Evolutionary conservation across 2,113 vertebrate species (phyloP), one percentile per base, ranked within the genome.

Genomic region (Hiodon alosoides): DNA sequence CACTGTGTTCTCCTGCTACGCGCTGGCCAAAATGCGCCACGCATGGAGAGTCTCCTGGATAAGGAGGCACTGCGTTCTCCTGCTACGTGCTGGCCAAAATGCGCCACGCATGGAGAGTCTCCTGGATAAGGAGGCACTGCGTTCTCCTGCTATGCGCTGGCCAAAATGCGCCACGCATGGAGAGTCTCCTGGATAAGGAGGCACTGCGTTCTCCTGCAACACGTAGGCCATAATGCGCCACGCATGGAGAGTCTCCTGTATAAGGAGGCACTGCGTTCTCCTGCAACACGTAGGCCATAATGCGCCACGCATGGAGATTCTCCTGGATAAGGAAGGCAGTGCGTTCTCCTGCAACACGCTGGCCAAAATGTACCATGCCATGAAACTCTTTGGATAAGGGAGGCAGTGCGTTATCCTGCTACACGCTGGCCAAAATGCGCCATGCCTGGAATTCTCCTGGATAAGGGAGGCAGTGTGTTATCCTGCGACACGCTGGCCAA

Each of bases 381-480:
- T 86, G 80, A 85, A n/a, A n/a, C n/a, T n/a, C n/a, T n/a, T n/a
- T n/a, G n/a, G n/a, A n/a, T n/a, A 80, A 73, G 77, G 90, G 90
- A 87, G 82, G 17, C 80, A 89, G 85, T 88, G 83, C 86, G 87
- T 91, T 90, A 89, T 91, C 84, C 85, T 86, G 88, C 75, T 74
- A 81, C 85, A 89, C 85, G 86, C 86, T 80, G 90, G 89, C 86
- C 88, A 89, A 81, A 87, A 87, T 85, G 81, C 79, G 78, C 84
- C 83, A 77, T 89, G 83, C 88, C 84, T 86, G 80, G 85, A n/a
- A n/a, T n/a, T n/a, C n/a, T n/a, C 89, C n/a, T n/a, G n/a, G n/a
- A n/a, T n/a, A n/a, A n/a, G 77, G 90, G 90, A 87, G 82, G 17
- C 80, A 89, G 85, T 88, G 83, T 87, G 87, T 91, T 90, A 89